Evolutionary conservation across 2,888 invertebrate species (phyloP), one percentile per base, ranked within the genome.

Genomic region (Pedicia rivosa): DNA sequence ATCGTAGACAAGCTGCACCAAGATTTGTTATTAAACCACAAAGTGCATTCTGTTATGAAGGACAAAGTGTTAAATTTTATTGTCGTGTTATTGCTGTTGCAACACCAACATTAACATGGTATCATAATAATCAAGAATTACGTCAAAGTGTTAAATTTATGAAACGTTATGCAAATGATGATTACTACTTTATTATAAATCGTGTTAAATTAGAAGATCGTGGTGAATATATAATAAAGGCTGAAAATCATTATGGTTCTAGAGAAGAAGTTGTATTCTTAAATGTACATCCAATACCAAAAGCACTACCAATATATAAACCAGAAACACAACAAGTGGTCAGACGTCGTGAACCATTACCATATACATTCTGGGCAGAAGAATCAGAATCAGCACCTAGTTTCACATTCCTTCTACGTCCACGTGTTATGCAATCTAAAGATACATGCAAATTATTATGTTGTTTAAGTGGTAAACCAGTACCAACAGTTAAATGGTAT

Each of bases 121-220:
- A 79, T 46, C 81, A 84, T 53, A 92, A 90, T 63, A 88, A 87
- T 62, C 73, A 77, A 53, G 95, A 95, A 56, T 66, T 98, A 37
- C 70, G 88, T 38, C 97, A 98, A 65, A 92, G 92, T 48, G 94
- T 95, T 46, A 99, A 99, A 64, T 94, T 87, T 63, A 98, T 98
- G 97, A 97, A 97, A 66, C 78, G 94, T 52, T 98, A 97, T 57
- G 73, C 78, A 29, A 90, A 86, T 37, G 91, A 95, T 50, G 92
- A 97, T 55, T 98, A 91, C 61, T 91, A 92, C 63, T 90, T 99
- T 62, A 80, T 94, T 45, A 94, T 99, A 49, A 97, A 95, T 65
- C 78, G 98, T 48, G 86, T 86, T 26, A 92, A 88, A 62, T 62
- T 90, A 44, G 88, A 92, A 44, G 97, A 98, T 64, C 78, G 92